These are phyloP conservation scores for Antechinus flavipes DNA, from an alignment of 2,113 vertebrate genomes.

Conservation along the genomic window DNA sequence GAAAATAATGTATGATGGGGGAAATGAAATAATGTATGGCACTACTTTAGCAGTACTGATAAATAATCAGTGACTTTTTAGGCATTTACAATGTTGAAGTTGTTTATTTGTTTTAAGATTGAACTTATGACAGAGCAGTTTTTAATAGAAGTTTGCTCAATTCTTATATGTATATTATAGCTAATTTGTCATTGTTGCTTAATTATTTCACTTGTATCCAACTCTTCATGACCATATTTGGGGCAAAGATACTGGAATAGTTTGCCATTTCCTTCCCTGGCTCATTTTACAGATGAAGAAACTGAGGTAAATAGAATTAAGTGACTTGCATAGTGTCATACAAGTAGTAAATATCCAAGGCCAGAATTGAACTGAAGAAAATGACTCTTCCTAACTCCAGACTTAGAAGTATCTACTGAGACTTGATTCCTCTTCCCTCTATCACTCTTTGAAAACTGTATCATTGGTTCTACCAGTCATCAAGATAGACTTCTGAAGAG, in stretches of 20 bases:
- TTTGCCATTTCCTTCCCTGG: no score
- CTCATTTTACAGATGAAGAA: no score
- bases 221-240: background rate
- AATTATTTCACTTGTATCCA: background rate
- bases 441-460: no score
- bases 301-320: background rate
- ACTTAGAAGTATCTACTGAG: background rate
- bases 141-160: constrained; percentile 28
- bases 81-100: constrained; percentile 54
- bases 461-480: no score
- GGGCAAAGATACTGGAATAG: no score
- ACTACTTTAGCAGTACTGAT: constrained; percentile 62
- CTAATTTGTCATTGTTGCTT: background rate
- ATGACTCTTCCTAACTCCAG: background rate
- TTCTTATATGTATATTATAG: constrained; percentile 14
- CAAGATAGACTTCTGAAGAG: no score
- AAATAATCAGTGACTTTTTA: constrained; percentile 61
- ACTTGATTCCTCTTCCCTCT: no score
- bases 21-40: constrained; percentile 64
- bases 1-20: constrained; percentile 39
- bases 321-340: background rate
- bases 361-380: background rate
- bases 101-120: constrained; percentile 64
- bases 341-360: background rate
- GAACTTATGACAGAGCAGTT: constrained; percentile 64